Percentiles rank a stretch among this genome's conserved stretches.
phyloP scores from a whole-genome alignment of 2,113 vertebrate species.

The Cyanistes caeruleus region DNA sequence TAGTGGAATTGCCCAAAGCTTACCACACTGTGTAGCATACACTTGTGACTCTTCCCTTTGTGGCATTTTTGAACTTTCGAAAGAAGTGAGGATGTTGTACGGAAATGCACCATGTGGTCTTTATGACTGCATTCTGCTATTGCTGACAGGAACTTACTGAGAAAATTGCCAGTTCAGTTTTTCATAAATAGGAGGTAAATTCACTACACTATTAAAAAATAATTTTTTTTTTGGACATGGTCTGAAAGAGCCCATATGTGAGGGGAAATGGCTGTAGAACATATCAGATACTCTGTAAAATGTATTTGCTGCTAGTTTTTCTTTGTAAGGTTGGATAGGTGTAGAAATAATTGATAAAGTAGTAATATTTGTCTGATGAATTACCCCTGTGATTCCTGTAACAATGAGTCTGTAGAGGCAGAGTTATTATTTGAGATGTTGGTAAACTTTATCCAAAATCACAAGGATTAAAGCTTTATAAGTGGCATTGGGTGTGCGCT shows the following conservation, averaged over 20 bases:
- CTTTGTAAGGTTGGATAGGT: neutral
- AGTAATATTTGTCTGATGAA: neutral
- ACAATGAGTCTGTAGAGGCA: neutral
- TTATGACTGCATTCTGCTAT: neutral
- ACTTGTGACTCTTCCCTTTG: neutral
- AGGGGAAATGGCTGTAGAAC: neutral
- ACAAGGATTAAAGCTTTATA: neutral
- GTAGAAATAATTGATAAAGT: neutral
- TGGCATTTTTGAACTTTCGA: neutral
- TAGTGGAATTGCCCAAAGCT: neutral
- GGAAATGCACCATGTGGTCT: neutral
- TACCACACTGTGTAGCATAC: neutral
- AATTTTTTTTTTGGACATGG: neutral
- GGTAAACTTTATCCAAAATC: neutral
- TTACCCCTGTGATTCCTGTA: neutral
- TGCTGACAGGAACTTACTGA: neutral
- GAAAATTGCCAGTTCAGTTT: neutral
- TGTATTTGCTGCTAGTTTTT: neutral
- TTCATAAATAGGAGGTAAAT: neutral
- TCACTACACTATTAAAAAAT: neutral
- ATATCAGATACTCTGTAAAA: neutral
- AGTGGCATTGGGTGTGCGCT: neutral
- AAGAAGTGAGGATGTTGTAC: slow-evolving; percentile 6
- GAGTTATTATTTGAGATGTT: neutral
- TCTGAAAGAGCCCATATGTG: neutral